Evolutionary conservation across 1,140 invertebrate species (phyloP), one percentile per base, ranked within the genome.

Genomic region (Wasmannia auropunctata): DNA sequence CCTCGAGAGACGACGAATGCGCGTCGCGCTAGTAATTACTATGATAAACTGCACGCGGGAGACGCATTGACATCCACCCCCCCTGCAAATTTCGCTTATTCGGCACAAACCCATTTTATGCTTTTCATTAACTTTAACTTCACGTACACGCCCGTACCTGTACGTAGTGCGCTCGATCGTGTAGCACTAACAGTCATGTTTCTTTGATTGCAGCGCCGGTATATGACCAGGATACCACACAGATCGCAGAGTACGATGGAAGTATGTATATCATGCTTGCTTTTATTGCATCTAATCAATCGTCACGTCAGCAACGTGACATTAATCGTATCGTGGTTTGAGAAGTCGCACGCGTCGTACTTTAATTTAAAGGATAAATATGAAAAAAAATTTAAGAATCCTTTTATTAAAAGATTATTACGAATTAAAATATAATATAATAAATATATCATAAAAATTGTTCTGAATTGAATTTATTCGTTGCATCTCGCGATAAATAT

Each of bases 181-280:
- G 25, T 1, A 51, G 49, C 22, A 79, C 69, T 77, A 63, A 83
- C 60, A 69, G 3, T 2, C 8, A 1, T 49, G 16, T 63, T 37
- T 37, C 83, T 91, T 94, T 81, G 86, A 90, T 95, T 94, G 69
- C 92, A 95, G 95, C 95, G n/a, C 95, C 95, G 86, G 93, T 95
- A 79, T 91, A 94, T 85, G 95, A 95, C 86, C 92, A 94, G 60
- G 93, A 95, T 91, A 93, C 93, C 70, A 95, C 94, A 89, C 92
- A 95, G 88, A 85, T 95, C 46, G 93, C 94, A 46, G 95, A 95
- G 85, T 94, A 93, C 90, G 93, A 93, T 90, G 92, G 91, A 93
- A 90, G 94, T 95, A 91, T 34, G 91, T 87, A 90, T 43, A 60
- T 22, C 3, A 22, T 11, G n/a, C 11, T 8, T 67, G 49, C 19